Conservation (phyloP, 2,797 vertebrate species). For the Podargus strigoides region DNA sequence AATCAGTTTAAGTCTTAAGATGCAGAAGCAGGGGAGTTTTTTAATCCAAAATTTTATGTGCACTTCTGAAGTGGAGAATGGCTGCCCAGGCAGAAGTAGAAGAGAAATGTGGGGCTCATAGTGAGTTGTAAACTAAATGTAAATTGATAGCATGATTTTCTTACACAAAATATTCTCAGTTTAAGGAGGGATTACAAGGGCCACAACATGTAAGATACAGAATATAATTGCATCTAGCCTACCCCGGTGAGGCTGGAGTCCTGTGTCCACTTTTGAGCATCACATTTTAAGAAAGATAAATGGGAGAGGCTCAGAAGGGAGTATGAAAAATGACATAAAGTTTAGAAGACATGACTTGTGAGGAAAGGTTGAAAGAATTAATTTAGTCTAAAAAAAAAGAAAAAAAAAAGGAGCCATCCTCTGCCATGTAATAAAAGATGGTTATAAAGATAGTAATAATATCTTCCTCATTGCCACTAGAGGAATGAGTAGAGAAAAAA, state of each 20-base stretch:
- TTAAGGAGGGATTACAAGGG: background rate
- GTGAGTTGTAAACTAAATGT: background rate
- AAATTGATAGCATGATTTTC: background rate
- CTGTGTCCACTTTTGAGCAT: background rate
- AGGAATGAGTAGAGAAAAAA: background rate
- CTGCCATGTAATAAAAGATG: background rate
- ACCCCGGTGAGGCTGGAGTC: background rate
- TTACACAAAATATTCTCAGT: background rate
- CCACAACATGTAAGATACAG: background rate
- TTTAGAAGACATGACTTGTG: background rate
- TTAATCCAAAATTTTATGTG: background rate
- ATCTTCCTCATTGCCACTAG: background rate
- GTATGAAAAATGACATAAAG: background rate
- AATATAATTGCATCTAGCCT: background rate
- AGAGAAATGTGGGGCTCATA: background rate
- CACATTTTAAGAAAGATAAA: slow-evolving; percentile 2
- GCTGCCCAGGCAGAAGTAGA: background rate
- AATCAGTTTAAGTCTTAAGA: slow-evolving; percentile 6
- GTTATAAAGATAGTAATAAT: background rate
- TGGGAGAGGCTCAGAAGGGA: background rate
- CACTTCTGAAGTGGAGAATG: background rate
- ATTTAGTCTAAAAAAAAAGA: background rate
- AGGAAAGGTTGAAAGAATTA: slow-evolving; percentile 5
- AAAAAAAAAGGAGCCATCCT: background rate
- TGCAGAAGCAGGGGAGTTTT: background rate